Conservation (phyloP, 2,113 vertebrate genomes). For the Hemibagrus wyckioides region DNA sequence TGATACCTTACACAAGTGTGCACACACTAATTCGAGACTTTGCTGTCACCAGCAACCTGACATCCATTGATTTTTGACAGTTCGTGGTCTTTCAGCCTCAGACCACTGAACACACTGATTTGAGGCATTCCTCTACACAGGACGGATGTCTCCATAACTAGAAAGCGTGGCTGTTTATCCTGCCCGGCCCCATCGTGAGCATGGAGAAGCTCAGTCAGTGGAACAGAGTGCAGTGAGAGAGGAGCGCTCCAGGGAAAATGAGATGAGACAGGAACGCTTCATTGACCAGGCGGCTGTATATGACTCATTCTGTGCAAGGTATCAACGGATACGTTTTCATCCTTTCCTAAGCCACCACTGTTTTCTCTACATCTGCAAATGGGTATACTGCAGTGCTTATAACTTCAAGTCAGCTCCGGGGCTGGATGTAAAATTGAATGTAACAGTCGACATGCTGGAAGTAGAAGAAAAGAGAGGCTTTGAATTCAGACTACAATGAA, state of each 20-base stretch:
- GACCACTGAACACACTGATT: slow-evolving; percentile 19
- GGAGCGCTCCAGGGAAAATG: slow-evolving; percentile 54
- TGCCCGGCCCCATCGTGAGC: slow-evolving; percentile 2
- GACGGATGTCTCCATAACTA: slow-evolving; percentile 42
- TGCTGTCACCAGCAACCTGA: slow-evolving; percentile 3
- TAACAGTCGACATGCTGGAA: not conserved
- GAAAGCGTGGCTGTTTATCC: not conserved
- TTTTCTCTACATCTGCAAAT: not conserved
- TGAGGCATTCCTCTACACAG: not conserved
- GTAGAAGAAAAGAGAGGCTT: not conserved
- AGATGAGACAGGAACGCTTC: slow-evolving; percentile 62
- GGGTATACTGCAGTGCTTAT: not conserved
- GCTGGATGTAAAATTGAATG: not conserved
- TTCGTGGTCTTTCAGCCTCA: slow-evolving; percentile 13
- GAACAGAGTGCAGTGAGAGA: slow-evolving; percentile 48
- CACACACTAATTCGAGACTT: not conserved
- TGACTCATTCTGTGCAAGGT: slow-evolving; percentile 56
- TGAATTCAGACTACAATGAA: not conserved
- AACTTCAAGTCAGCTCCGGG: not conserved
- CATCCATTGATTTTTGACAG: slow-evolving; percentile 25
- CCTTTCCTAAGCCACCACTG: not conserved
- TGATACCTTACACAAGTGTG: not conserved
- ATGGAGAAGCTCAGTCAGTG: slow-evolving; percentile 18
- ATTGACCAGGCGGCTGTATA: slow-evolving; percentile 55
- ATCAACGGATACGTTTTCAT: not conserved